Conservation (phyloP, 2,113 vertebrate genomes). For the Aythya baeri region DNA sequence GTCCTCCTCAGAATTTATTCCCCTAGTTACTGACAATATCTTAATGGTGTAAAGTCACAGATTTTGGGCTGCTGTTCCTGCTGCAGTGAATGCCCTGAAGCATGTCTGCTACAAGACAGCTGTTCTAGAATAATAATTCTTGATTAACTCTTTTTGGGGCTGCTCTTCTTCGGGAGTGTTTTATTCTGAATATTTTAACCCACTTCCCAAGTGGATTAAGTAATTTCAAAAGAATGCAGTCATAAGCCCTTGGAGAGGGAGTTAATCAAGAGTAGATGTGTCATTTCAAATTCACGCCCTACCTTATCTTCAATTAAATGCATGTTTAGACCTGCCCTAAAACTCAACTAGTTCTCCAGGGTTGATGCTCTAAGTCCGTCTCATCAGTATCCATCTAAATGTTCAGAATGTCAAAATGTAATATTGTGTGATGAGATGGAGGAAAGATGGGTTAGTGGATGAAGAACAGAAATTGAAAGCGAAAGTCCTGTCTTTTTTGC, state of each 20-base stretch:
- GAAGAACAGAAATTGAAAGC: background rate
- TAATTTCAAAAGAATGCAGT: background rate
- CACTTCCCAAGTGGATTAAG: background rate
- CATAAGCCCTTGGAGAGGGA: constrained; percentile 7
- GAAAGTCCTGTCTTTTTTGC: background rate
- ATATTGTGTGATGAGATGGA: background rate
- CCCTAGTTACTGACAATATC: background rate
- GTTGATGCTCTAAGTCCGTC: accelerated
- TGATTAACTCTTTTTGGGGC: background rate
- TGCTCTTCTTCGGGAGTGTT: background rate
- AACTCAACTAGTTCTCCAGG: background rate
- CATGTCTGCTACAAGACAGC: background rate
- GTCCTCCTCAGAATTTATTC: background rate
- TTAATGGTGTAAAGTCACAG: background rate
- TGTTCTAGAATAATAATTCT: background rate
- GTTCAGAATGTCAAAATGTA: background rate
- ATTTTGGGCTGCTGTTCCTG: background rate
- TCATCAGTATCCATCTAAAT: background rate
- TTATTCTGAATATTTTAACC: background rate
- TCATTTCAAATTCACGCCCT: background rate
- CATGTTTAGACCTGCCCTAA: background rate
- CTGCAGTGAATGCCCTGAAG: background rate
- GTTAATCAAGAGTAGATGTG: constrained; percentile 8
- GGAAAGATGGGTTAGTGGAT: background rate
- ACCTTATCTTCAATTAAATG: background rate